phyloP scores from a whole-genome alignment of 1,140 invertebrate species.

The Oncopodura yosiiana region DNA sequence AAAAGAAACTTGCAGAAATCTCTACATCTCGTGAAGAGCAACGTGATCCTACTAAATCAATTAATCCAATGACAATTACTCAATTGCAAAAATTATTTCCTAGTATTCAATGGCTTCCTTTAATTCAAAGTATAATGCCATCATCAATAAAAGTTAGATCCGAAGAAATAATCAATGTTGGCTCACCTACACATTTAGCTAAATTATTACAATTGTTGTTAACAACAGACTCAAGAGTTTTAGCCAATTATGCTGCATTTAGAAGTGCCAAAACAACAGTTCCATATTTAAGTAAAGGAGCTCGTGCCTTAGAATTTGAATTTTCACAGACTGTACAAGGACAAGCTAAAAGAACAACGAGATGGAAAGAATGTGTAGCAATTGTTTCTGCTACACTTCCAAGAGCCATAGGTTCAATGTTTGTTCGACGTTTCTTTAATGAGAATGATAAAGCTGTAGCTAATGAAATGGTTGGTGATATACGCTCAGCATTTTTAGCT shows the following conservation, averaged over 20 bases:
- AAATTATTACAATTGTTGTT: too few relatives aligned
- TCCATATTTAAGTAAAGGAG: not conserved
- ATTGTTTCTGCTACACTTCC: constrained; percentile 38
- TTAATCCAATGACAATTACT: too few relatives aligned
- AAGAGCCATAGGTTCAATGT: constrained; percentile 39
- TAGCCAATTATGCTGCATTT: constrained; percentile 45
- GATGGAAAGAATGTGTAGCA: constrained; percentile 13
- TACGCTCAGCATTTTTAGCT: constrained; percentile 44
- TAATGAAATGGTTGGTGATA: constrained; percentile 47
- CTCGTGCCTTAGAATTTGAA: not conserved
- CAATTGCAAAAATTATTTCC: too few relatives aligned
- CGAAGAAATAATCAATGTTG: constrained; percentile 40
- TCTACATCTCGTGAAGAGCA: too few relatives aligned
- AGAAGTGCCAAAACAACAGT: constrained; percentile 21
- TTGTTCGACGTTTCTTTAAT: constrained; percentile 35
- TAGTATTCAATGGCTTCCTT: too few relatives aligned
- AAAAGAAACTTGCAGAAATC: too few relatives aligned
- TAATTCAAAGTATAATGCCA: too few relatives aligned
- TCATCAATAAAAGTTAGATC: constrained; percentile 39
- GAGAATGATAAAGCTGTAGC: constrained; percentile 35
- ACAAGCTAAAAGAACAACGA: not conserved
- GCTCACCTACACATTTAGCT: too few relatives aligned
- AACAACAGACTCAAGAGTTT: constrained; percentile 29
- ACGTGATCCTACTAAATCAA: too few relatives aligned
- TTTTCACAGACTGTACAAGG: constrained; percentile 3